Evolutionary conservation across 2,113 vertebrate species (phyloP).

Genomic region (Hipposideros armiger): DNA sequence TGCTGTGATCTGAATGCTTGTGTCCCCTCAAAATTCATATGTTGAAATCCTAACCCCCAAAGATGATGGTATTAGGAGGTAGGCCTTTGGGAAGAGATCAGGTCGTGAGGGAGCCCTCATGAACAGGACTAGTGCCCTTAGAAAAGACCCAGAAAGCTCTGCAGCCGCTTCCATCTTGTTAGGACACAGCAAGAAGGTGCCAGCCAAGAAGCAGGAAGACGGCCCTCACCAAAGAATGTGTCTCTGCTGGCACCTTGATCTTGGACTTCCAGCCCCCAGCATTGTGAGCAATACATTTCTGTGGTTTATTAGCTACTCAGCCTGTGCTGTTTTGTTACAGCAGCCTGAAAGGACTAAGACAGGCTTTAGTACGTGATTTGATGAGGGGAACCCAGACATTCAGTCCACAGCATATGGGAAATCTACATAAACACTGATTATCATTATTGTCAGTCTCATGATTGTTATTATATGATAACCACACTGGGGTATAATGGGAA

Average conservation of each 20-base stretch:
- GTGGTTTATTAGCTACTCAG: neutral
- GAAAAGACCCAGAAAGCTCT: neutral
- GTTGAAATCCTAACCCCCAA: neutral
- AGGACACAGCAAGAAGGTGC: neutral
- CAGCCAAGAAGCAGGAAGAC: neutral
- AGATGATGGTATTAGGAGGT: neutral
- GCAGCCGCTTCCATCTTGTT: too few relatives aligned
- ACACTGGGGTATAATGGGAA: neutral
- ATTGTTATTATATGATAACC: neutral
- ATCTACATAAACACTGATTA: neutral
- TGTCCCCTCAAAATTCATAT: neutral
- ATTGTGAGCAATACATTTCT: neutral
- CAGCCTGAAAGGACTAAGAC: neutral
- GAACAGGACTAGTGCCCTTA: neutral
- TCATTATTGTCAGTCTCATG: neutral
- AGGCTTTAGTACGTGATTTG: neutral
- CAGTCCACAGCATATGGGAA: neutral
- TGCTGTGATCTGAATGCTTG: neutral
- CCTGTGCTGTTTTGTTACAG: too few relatives aligned
- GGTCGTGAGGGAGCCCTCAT: too few relatives aligned
- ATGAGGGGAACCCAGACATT: neutral
- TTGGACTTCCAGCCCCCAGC: neutral
- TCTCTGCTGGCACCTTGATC: too few relatives aligned
- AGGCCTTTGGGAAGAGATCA: neutral
- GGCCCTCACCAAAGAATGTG: neutral